Evolutionary conservation across 2,888 invertebrate species (phyloP), one percentile per base, ranked within the genome.

Genomic region (Platypus cylindrus): DNA sequence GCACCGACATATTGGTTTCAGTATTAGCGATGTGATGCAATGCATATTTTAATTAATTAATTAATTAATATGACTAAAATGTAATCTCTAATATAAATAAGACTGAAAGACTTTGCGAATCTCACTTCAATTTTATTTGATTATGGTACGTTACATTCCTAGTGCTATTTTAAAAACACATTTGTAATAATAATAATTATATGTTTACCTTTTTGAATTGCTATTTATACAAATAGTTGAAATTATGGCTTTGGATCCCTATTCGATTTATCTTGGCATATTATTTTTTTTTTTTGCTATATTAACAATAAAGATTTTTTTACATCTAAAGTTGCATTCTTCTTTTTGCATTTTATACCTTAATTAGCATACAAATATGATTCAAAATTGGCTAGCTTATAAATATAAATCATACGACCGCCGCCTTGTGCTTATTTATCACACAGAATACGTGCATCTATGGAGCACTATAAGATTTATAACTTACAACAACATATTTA

Each of bases 111-210:
- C 39, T 39, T 25, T 32, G 17, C 36, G 31, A 26, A 34, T 27
- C 25, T 22, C 26, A 33, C 17, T 22, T 18, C 20, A 35, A 30
- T 18, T n/a, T 32, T 34, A 31, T 17, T 33, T 23, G 37, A 34
- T 22, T 33, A 31, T 14, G 33, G 23, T 30, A 26, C 14, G 23
- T 36, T 41, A 41, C 41, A 41, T 41, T 41, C 41, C 41, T 38
- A 41, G 41, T 29, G 37, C 36, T 36, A 34, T 38, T 38, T 31
- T 17, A 27, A 22, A 20, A 8, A 20, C 7, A 26, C 9, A 22
- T 26, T 23, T 14, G 27, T 34, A 29, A 29, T 27, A 38, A 34
- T 32, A 15, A 29, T 20, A 23, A 28, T 34, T 25, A 17, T n/a
- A 34, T 24, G 11, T 33, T 24, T 33, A 27, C 15, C 5, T 12